Evolutionary conservation across 1,140 invertebrate genomes (phyloP), one percentile per base, ranked within the genome.

Genomic region (Hermatobates lingyangjiaoensis): DNA sequence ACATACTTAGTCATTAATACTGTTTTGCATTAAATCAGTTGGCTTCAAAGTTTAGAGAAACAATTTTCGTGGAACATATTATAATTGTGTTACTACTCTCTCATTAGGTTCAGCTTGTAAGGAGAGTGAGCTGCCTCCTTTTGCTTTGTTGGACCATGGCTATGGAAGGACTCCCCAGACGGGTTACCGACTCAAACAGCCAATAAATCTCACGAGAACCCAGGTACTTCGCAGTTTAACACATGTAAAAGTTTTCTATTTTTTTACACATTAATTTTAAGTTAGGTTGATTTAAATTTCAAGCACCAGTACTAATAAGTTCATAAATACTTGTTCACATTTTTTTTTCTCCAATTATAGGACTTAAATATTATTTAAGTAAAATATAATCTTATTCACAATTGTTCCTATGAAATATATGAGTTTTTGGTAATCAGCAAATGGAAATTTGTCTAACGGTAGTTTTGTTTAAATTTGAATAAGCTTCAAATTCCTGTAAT

Each of bases 61-160:
- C 51, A 27, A 38, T n/a, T n/a, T n/a, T n/a, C n/a, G n/a, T n/a
- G n/a, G n/a, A n/a, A n/a, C n/a, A n/a, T n/a, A n/a, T n/a, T n/a
- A 21, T 3, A 45, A 23, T 45, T 18, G 24, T 3, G 20, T 18
- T 2, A 26, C 7, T 27, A 20, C 14, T 20, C 38, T 48, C 1
- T 48, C 1, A 34, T 34, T 48, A 48, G 47, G 21, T 21, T 48
- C 47, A 38, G 27, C 47, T 27, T 51, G 39, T 27, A 27, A 45
- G 26, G 50, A 55, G 15, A 40, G 14, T 20, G 46, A 42, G 30
- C 27, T 54, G 27, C 23, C 58, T 63, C 76, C 78, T 54, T 80
- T 77, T 67, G 83, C 87, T 67, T 72, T 87, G 54, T 71, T 85
- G 54, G 84, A 87, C 67, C 84, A 87, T 64, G 83, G 82, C 52